Base-by-base conservation (phyloP, 1,140 invertebrate genomes). In the Propsilocerus akamusi region DNA sequence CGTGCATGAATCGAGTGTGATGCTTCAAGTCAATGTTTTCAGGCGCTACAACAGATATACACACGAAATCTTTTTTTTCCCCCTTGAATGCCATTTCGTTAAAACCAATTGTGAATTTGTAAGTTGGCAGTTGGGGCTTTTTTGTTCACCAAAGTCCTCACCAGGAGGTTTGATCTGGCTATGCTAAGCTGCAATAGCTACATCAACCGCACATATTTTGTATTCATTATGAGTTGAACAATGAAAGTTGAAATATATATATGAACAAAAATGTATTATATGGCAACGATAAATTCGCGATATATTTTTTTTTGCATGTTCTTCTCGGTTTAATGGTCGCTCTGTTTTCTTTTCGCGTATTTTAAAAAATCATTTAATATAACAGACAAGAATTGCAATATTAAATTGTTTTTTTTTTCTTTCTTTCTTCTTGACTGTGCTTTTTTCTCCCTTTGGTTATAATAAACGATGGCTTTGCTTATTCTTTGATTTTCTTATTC, bases 281-380 rank as follows among this genome's bases (percentile, higher is more conserved):
- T 37, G 32, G 32, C 32, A 37, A 17, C 34, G 34, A 41, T 41
- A 41, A 41, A 41, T 41, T 41, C 34, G 34, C 34, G 34, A 41
- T 41, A 20, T 41, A 17, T 17, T 14, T 6, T 37, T n/a, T 37
- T 37, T 41, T 41, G 34, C 22, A 41, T 41, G 34, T 41, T 41
- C 10, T 41, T 41, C n/a, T 41, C 8, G 34, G 34, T 20, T 41
- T 41, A 41, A 41, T 41, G 34, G 34, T 41, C 34, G 34, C 14
- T 41, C 22, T 17, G n/a, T 17, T 17, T 41, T 30, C 5, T 17
- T 20, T 20, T 41, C 17, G 34, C 34, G n/a, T 41, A 4, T 30
- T 3, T 41, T 22, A 17, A 20, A 17, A 41, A 41, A 41, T 41
- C 34, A 41, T 41, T 41, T 41, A 41, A 41, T 41, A 41, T 20